Evolutionary conservation across 2,113 vertebrate genomes (phyloP), one percentile per base, ranked within the genome.

Genomic region (Willisornis vidua): DNA sequence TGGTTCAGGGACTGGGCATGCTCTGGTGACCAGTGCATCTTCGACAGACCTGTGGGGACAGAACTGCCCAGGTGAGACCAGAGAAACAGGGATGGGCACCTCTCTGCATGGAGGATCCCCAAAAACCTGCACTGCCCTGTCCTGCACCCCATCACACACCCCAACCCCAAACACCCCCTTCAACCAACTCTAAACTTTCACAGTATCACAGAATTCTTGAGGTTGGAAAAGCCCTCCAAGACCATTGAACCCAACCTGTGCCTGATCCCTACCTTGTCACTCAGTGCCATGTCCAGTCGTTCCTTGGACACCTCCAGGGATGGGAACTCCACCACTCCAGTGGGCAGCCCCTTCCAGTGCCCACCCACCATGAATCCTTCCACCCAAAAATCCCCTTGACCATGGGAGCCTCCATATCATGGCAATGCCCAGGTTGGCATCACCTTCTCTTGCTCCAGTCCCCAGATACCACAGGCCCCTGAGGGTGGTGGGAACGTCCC

Each of bases 21-120:
- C 98, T 99, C 99, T 97, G 99, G 99, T 98, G 99, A 99, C 99
- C 99, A 99, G 99, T 99, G 99, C 99, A 99, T 99, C 98, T 99
- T 99, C 98, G 96, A 99, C 96, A 99, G 98, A 96, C 51, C 96
- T 97, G 80, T 0, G 43, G 39, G 24, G 14, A 39, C 5, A 4
- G 51, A 46, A 16, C 2, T 6, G 70, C 0, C 0, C 7, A 0
- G 46, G 52, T 93, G 90, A 94, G 54, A 13, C 15, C 14, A 0
- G 45, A 0, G 2, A 2, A 8, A 2, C 2, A 0, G 52, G 48
- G 45, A 2, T 0, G 2, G 49, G 55, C 10, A 2, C 15, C 46
- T 6, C 46, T 19, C 18, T 1, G 63, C 20, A 0, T 0, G 3
- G 14, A 7, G 19, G 0, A 3, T 1, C 49, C 12, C 85, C 63